Percentiles rank a stretch among this genome's conserved stretches.
These are phyloP conservation scores for Poliocrania exsul DNA, from an alignment of 2,797 vertebrate species.

Conservation along the genomic window DNA sequence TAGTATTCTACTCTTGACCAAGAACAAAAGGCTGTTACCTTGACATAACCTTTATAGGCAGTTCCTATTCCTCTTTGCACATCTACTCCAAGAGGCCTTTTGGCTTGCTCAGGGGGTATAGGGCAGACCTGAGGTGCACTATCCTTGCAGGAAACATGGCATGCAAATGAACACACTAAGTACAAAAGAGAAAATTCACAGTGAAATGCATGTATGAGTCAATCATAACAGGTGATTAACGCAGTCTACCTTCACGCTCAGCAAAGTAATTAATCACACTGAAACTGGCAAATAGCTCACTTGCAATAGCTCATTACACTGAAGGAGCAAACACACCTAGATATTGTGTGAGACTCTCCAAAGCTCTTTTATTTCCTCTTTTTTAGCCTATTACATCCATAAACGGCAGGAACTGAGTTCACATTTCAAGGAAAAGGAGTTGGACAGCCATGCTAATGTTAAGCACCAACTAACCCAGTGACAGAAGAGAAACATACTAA, in stretches of 20 bases:
- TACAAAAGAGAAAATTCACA: conserved; percentile 16
- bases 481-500: not conserved
- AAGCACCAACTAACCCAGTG: not conserved
- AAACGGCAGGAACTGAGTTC: not conserved
- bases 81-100: conserved; percentile 94
- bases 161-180: conserved; percentile 94
- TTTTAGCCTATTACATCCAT: not conserved
- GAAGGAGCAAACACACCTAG: not conserved
- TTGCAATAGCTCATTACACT: not conserved
- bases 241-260: not conserved
- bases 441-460: not conserved
- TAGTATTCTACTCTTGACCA: not conserved
- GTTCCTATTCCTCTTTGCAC: conserved; percentile 96
- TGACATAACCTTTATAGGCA: conserved; percentile 95
- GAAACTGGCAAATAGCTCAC: not conserved
- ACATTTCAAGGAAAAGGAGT: not conserved
- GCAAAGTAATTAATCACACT: not conserved
- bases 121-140: conserved; percentile 93
- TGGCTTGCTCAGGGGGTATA: conserved; percentile 93
- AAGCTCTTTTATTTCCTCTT: not conserved
- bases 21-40: conserved; percentile 79
- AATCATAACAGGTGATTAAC: not conserved
- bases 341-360: not conserved
- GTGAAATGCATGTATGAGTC: not conserved
- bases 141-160: conserved; percentile 94